phyloP scores from a whole-genome alignment of 2,113 vertebrate species.

The Prunella himalayana region DNA sequence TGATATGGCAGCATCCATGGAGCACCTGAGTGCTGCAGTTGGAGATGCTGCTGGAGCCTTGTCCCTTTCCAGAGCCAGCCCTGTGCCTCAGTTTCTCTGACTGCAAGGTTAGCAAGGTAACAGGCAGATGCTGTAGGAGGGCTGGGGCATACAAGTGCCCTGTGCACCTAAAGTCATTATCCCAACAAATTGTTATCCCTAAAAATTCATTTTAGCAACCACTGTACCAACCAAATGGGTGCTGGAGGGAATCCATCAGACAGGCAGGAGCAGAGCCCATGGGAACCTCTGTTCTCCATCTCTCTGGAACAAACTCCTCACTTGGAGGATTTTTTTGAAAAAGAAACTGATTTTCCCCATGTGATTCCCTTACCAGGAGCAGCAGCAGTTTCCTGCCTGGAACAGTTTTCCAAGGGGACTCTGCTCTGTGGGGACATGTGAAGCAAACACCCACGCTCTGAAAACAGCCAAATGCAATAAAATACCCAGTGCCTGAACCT shows the following conservation, averaged over 20 bases:
- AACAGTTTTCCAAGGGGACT: background rate
- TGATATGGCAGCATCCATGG: background rate
- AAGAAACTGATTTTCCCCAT: background rate
- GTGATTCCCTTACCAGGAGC: background rate
- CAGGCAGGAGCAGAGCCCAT: background rate
- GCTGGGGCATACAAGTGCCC: background rate
- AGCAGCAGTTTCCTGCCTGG: background rate
- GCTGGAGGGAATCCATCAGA: background rate
- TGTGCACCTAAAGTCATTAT: background rate
- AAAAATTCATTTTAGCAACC: background rate
- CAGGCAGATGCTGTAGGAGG: background rate
- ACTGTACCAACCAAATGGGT: background rate
- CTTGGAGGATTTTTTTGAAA: background rate
- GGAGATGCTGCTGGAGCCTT: background rate
- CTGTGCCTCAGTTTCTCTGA: background rate
- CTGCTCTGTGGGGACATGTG: background rate
- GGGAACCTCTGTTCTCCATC: background rate
- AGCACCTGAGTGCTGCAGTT: rapidly evolving
- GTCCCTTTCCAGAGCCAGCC: background rate
- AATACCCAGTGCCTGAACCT: background rate
- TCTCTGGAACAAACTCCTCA: background rate
- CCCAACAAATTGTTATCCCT: background rate
- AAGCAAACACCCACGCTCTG: background rate
- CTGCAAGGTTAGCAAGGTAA: background rate
- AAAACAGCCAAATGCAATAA: background rate